phyloP scores from a whole-genome alignment of 2,113 vertebrate species.

The Platichthys stellatus region DNA sequence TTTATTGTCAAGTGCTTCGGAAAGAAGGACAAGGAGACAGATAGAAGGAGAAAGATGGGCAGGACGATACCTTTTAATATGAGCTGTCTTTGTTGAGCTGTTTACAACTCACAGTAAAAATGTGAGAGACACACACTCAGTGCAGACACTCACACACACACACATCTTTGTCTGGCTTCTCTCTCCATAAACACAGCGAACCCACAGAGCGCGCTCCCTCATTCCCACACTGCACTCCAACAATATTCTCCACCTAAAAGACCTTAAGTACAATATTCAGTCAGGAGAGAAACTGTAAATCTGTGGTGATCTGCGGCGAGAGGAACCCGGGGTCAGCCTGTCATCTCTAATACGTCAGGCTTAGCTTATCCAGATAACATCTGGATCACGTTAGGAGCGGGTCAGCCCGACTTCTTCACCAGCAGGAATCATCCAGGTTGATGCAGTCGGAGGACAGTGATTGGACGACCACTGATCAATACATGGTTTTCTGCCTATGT shows the following conservation, averaged over 20 bases:
- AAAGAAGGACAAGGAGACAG: slow-evolving; percentile 15
- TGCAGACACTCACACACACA: slow-evolving; percentile 9
- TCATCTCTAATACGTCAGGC: slow-evolving; percentile 67
- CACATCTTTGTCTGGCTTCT: neutral
- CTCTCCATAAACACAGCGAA: neutral
- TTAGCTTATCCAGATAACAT: slow-evolving; percentile 56
- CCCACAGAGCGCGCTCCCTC: neutral
- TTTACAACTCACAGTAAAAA: slow-evolving; percentile 38
- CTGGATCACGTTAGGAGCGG: slow-evolving; percentile 59
- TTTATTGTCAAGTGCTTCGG: slow-evolving; percentile 34
- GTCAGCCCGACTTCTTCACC: slow-evolving; percentile 24
- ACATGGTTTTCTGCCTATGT: too few species aligned
- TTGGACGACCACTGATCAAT: slow-evolving; percentile 15
- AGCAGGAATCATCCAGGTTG: slow-evolving; percentile 13
- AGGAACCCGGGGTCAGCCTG: slow-evolving; percentile 60
- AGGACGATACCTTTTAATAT: slow-evolving; percentile 24
- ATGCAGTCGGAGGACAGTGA: slow-evolving; percentile 7
- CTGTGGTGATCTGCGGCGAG: slow-evolving; percentile 52
- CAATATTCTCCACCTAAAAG: slow-evolving; percentile 33
- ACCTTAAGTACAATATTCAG: slow-evolving; percentile 33
- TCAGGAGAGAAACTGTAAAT: slow-evolving; percentile 58
- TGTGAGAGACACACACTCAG: slow-evolving; percentile 4
- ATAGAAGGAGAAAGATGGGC: slow-evolving; percentile 19
- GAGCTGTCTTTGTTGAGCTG: slow-evolving; percentile 26
- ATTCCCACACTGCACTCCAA: slow-evolving; percentile 46